Evolutionary conservation across 2,797 vertebrate genomes (phyloP), one percentile per base, ranked within the genome.

Genomic region (Babyrousa celebensis): DNA sequence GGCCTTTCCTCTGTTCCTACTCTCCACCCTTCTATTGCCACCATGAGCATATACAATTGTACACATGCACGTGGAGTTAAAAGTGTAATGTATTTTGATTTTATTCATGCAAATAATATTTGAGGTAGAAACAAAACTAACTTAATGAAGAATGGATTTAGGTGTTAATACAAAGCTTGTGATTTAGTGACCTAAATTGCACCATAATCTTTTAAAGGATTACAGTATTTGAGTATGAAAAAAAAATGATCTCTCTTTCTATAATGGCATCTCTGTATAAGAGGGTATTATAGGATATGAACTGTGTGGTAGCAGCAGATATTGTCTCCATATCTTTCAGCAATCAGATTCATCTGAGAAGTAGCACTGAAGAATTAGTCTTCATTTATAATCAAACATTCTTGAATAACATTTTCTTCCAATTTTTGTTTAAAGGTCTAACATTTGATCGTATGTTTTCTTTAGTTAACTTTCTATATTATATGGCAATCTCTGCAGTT

Each of bases 391-490:
- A 97, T 97, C 93, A 97, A 98, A 94, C 72, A 97, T 72, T 98
- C 98, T 94, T 98, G 97, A 93, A 2, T 95, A 96, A 96, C 80
- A 62, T 91, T 97, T 78, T 95, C 89, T 96, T 98, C 92, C 25
- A 70, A 82, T 94, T 98, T 32, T 14, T 92, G 93, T 98, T 97
- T 96, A 98, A 98, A 98, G 96, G 94, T 94, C 96, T 97, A 83
- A 97, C 97, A 97, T 98, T 98, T 97, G 98, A 97, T 97, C 94
- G 90, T 36, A 96, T 97, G 97, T 98, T 97, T 97, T 87, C 97
- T 98, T 98, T 97, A 98, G 92, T 96, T 97, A 94, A 98, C 98
- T 98, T 98, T 98, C 95, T 97, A 96, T 97, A 98, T 98, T 98
- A 94, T 97, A 96, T 98, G 89, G 93, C 96, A 98, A 97, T 97